A percentile compares a stretch with the other conserved stretches of the same genome.
phyloP scores from a whole-genome alignment of 1,140 invertebrate genomes.

The Hyphantria cunea region DNA sequence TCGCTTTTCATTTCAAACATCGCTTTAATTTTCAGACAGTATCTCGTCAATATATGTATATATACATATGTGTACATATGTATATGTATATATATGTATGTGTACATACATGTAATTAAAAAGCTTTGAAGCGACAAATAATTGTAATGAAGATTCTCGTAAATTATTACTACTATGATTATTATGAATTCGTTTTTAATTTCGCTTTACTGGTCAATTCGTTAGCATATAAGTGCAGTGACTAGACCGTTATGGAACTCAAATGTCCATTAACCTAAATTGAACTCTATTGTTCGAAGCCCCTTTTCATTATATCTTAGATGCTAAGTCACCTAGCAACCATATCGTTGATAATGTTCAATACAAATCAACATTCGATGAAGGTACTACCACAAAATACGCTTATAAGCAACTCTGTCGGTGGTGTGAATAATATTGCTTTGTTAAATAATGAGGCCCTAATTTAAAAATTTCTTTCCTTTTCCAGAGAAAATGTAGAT shows the following conservation, averaged over 20 bases:
- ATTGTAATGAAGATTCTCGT: background rate
- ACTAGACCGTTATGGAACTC: conserved; percentile 38
- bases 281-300: conserved; percentile 47
- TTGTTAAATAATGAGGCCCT: conserved; percentile 37
- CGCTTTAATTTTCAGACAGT: too few species aligned
- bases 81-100: too few species aligned
- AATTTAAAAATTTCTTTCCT: conserved; percentile 63
- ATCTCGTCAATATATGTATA: too few species aligned
- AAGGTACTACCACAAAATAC: conserved; percentile 28
- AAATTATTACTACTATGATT: background rate
- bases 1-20: too few species aligned
- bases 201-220: conserved; percentile 1
- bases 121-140: conserved; percentile 9
- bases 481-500: conserved; percentile 77
- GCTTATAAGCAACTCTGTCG: conserved; percentile 55
- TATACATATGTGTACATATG: too few species aligned
- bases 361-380: conserved; percentile 29
- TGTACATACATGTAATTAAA: conserved; percentile 1
- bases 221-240: conserved; percentile 15
- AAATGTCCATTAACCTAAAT: conserved; percentile 60
- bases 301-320: conserved; percentile 49
- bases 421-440: conserved; percentile 50
- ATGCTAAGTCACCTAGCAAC: conserved; percentile 41
- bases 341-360: conserved; percentile 43
- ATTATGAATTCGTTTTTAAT: conserved; percentile 6